These are phyloP conservation scores for Corvus hawaiiensis DNA, from an alignment of 2,113 vertebrate species.

Conservation along the genomic window DNA sequence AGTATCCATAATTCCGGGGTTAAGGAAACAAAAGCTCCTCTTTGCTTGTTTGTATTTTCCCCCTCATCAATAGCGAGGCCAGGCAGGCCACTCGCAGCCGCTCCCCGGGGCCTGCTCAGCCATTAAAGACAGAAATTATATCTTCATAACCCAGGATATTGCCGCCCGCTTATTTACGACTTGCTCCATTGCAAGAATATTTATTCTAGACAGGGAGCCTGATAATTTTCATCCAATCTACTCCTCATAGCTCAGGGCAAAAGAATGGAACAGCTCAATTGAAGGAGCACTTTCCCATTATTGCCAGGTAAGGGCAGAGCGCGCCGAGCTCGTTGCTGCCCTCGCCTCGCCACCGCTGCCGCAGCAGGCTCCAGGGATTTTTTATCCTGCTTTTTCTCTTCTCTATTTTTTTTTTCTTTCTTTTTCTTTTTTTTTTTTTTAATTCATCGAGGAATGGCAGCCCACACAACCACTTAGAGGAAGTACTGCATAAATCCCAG, in stretches of 20 bases:
- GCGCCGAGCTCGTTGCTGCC: conserved; percentile 65
- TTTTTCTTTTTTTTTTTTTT: neutral
- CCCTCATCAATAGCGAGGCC: conserved; percentile 78
- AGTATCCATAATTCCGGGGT: conserved; percentile 1
- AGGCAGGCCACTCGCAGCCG: conserved; percentile 79
- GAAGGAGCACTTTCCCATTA: conserved; percentile 78
- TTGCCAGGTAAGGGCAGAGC: conserved; percentile 75
- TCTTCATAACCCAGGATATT: conserved; percentile 94
- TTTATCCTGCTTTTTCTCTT: neutral
- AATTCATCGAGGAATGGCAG: neutral
- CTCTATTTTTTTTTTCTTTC: neutral
- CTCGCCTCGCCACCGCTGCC: conserved; percentile 24
- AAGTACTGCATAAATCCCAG: conserved; percentile 57
- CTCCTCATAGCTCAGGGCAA: conserved; percentile 76
- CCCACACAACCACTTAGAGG: conserved; percentile 23
- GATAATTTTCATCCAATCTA: conserved; percentile 84
- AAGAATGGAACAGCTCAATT: conserved; percentile 78
- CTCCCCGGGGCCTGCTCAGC: conserved; percentile 83
- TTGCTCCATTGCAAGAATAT: conserved; percentile 83
- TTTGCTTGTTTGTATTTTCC: conserved; percentile 35
- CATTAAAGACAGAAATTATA: conserved; percentile 93
- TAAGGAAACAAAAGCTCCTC: conserved; percentile 71
- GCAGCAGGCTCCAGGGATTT: neutral
- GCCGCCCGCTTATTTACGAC: conserved; percentile 96
- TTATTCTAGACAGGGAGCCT: conserved; percentile 83